These are phyloP conservation scores for Sphaeridia pumilis DNA, from an alignment of 2,888 invertebrate genomes.

Conservation along the genomic window DNA sequence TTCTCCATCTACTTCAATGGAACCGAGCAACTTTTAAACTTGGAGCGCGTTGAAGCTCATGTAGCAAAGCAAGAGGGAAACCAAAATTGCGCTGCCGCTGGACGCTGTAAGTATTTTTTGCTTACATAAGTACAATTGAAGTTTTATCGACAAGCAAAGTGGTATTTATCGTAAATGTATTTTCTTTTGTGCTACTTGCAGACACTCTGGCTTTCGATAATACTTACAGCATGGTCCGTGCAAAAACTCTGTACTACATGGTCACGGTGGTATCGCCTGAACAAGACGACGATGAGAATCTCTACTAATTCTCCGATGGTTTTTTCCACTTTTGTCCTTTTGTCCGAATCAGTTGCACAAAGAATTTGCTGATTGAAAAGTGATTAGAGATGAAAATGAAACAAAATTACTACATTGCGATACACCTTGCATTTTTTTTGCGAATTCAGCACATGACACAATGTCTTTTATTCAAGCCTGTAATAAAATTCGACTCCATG, in stretches of 20 bases:
- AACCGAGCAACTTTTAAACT: constrained; percentile 15
- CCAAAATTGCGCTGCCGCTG: constrained; percentile 17
- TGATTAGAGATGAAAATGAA: too few species aligned
- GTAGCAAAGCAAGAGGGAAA: constrained; percentile 22
- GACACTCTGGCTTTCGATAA: constrained; percentile 20
- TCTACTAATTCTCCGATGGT: too few species aligned
- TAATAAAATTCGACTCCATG: too few species aligned
- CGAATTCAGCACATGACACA: too few species aligned
- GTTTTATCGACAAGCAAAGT: neutral
- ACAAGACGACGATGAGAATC: constrained; percentile 15
- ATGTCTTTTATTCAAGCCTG: too few species aligned
- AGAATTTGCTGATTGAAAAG: too few species aligned
- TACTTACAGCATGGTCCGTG: constrained; percentile 17
- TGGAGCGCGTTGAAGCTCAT: constrained; percentile 24
- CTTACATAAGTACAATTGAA: neutral
- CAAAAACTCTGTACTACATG: constrained; percentile 19
- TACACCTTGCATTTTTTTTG: too few species aligned
- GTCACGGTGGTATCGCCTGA: constrained; percentile 16
- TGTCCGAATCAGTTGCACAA: too few species aligned
- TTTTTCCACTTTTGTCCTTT: too few species aligned
- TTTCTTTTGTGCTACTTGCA: neutral
- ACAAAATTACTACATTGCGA: too few species aligned
- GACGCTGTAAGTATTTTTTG: constrained; percentile 25
- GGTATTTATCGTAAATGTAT: neutral
- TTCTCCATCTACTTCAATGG: constrained; percentile 13